Base-by-base conservation (phyloP, 2,113 vertebrate species). In the Gobius niger region DNA sequence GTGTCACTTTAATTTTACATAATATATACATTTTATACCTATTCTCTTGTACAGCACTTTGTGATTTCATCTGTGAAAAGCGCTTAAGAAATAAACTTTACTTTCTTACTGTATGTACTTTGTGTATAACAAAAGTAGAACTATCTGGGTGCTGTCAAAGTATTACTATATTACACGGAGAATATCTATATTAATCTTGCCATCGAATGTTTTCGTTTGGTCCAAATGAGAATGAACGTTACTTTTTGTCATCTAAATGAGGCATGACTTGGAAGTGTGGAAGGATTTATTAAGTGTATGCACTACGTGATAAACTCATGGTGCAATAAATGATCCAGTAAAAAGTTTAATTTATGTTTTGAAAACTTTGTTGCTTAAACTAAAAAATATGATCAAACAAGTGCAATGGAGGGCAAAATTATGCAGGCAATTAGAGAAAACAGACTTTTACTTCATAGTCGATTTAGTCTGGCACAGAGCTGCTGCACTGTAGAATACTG, bases 401-500 rank as follows among this genome's bases (percentile, higher is more conserved):
- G 19, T 56, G 19, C 9, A 34, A 56, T 46, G 44, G 44, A 46
- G 44, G 44, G 10, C 10, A 46, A 46, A 46, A 46, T 46, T 56
- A 34, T 56, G 53, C 19, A 34, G 3, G 19, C 13, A 56, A 56
- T 56, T 11, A 56, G 19, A 56, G 5, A 56, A 34, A 56, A 56
- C 19, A 24, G 19, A 56, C 18, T 24, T 54, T 11, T 19, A 54
- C 18, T 59, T 40, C 13, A 24, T 15, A 12, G 24, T 57, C 13
- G 13, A 41, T 41, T 59, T 59, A 40, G 41, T 15, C 6, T 8
- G 13, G 41, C 57, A 60, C 40, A 65, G 71, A 71, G 44, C 18
- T 41, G 14, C 47, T 8, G 13, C 40, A 67, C 10, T 64, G 44
- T 63, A 15, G 47, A 65, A 63, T 71, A 68, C 12, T 1, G 6